These are phyloP conservation scores for Oithona nana DNA, from an alignment of 2,888 invertebrate species.

Conservation along the genomic window DNA sequence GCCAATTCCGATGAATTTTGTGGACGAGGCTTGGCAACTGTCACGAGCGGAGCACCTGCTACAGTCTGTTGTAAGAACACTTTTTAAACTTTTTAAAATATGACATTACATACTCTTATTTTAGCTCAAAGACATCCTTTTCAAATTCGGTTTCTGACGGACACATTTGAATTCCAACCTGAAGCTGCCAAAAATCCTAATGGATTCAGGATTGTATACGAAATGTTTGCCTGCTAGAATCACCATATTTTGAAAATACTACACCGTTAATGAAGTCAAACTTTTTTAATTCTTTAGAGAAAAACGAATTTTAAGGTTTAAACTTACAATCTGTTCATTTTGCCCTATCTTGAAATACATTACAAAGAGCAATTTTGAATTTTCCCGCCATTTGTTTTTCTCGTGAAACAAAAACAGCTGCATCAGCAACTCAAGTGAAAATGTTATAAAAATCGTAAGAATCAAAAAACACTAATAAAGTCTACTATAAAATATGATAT, in stretches of 20 bases:
- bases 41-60: neutral
- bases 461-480: too few species aligned
- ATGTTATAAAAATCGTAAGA: too few species aligned
- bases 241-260: too few species aligned
- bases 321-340: too few species aligned
- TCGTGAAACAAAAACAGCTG: neutral
- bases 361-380: neutral
- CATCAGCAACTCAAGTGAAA: too few species aligned
- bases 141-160: constrained; percentile 3
- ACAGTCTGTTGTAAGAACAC: constrained; percentile 4
- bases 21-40: neutral
- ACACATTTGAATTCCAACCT: neutral
- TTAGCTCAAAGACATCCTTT: neutral
- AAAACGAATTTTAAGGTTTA: too few species aligned
- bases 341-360: too few species aligned
- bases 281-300: too few species aligned
- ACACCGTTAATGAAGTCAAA: too few species aligned
- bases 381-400: neutral
- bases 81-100: neutral
- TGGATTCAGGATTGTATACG: neutral
- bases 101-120: neutral
- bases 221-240: too few species aligned
- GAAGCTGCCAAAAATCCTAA: neutral
- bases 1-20: neutral
- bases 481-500: too few species aligned